Evolutionary conservation across 2,797 vertebrate species (phyloP), one percentile per base, ranked within the genome.

Genomic region (Luscinia megarhynchos): DNA sequence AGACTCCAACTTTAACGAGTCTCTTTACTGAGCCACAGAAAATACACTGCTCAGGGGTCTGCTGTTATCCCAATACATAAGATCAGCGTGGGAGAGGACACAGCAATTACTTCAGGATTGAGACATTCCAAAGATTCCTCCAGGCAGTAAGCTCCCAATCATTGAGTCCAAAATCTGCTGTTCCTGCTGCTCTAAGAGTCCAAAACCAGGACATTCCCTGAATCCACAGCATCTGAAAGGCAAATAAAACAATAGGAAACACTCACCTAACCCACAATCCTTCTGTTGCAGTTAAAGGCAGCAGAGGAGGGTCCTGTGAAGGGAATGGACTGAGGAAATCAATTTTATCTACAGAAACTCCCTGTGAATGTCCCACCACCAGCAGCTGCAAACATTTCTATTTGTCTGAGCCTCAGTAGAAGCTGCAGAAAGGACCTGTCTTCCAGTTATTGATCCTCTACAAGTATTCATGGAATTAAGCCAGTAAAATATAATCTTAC

Each of bases 311-410:
- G 11, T 38, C 48, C 58, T 51, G 0, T 27, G 36, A 55, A 67
- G 77, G 58, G 32, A 63, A 69, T 0, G 18, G 32, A 19, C 27
- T 10, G 22, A 27, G 38, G 57, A 72, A 79, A 68, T 46, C 16
- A 64, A 9, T 61, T 59, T 24, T 48, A 27, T 14, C 23, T 32
- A 11, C n/a, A 57, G 14, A 59, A 87, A 26, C 29, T 70, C 48
- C 68, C 22, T 50, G 19, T 6, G 0, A 7, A 23, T 0, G 0
- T 54, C 38, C 58, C 45, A 7, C 54, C 22, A 55, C 3, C 34
- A 40, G 30, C 6, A 53, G 24, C 34, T 48, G 34, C 63, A 67
- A 67, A 50, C 2, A 16, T 29, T 72, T 76, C 54, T 48, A 6
- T 38, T 57, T 3, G 0, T 11, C 6, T 4, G 14, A 62, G 63